Percentiles rank a stretch among this genome's conserved stretches.
Evolutionary conservation across 2,113 vertebrate genomes (phyloP).

Genomic region (Pelecanoides urinatrix): DNA sequence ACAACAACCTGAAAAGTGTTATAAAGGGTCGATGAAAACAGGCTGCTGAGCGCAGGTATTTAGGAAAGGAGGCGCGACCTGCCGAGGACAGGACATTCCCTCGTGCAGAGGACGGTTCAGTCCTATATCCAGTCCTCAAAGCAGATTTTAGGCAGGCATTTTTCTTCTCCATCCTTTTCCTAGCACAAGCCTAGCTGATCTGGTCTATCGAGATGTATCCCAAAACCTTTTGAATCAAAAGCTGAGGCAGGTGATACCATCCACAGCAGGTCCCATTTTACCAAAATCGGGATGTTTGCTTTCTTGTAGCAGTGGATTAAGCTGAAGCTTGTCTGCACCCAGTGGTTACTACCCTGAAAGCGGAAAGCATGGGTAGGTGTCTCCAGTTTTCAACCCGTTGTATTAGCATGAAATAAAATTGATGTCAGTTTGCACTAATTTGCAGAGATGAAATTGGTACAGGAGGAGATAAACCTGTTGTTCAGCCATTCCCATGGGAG

Average conservation of each 20-base stretch:
- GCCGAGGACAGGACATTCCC: rapidly evolving
- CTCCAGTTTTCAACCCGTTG: background rate
- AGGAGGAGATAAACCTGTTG: background rate
- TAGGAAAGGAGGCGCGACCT: background rate
- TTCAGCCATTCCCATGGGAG: background rate
- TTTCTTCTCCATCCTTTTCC: background rate
- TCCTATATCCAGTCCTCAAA: background rate
- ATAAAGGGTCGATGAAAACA: background rate
- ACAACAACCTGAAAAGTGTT: background rate
- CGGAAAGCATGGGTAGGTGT: background rate
- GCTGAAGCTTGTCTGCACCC: background rate
- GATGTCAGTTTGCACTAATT: background rate
- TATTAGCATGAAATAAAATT: background rate
- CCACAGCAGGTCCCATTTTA: background rate
- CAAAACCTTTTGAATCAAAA: background rate
- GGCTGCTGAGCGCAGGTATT: background rate
- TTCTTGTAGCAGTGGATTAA: background rate
- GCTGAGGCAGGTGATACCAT: background rate
- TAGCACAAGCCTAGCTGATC: background rate
- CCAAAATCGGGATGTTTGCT: background rate
- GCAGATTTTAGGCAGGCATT: background rate
- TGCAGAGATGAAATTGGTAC: background rate
- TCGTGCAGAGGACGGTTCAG: background rate
- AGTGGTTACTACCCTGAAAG: background rate
- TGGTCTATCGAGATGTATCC: background rate